These are phyloP conservation scores for Choristoneura fumiferana DNA, from an alignment of 1,140 invertebrate genomes.

Conservation along the genomic window DNA sequence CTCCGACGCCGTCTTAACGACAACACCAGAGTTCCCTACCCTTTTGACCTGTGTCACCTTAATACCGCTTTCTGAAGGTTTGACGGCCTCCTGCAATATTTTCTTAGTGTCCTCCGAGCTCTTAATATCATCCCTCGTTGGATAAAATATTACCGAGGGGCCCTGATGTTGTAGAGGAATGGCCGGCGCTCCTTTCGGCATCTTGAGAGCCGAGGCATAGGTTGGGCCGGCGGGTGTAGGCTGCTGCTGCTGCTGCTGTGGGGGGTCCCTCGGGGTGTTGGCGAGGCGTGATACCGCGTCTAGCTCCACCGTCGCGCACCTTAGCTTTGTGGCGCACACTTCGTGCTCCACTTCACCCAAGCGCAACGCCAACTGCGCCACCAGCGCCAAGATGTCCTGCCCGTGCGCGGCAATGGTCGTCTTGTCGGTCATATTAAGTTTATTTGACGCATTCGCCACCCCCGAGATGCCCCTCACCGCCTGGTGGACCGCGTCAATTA, in stretches of 20 bases:
- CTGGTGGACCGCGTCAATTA: background rate
- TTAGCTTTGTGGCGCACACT: background rate
- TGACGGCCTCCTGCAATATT: background rate
- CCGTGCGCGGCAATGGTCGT: background rate
- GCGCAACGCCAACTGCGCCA: background rate
- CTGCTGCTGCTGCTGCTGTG: background rate
- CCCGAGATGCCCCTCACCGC: background rate
- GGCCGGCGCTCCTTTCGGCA: background rate
- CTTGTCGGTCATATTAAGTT: background rate
- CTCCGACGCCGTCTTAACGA: slow-evolving; percentile 9
- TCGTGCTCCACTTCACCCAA: background rate
- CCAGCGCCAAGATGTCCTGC: background rate
- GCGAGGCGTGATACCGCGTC: too few relatives aligned
- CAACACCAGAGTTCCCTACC: slow-evolving; percentile 25
- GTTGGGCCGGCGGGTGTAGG: too few relatives aligned
- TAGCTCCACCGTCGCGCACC: background rate
- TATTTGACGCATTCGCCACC: background rate
- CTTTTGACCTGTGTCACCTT: background rate
- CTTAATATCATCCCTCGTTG: background rate
- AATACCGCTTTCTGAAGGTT: background rate
- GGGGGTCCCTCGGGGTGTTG: background rate
- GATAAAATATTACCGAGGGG: background rate
- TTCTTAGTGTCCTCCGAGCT: background rate
- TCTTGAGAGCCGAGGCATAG: background rate
- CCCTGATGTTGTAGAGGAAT: background rate